Evolutionary conservation across 2,113 vertebrate genomes (phyloP).

Genomic region (Myxocyprinus asiaticus): DNA sequence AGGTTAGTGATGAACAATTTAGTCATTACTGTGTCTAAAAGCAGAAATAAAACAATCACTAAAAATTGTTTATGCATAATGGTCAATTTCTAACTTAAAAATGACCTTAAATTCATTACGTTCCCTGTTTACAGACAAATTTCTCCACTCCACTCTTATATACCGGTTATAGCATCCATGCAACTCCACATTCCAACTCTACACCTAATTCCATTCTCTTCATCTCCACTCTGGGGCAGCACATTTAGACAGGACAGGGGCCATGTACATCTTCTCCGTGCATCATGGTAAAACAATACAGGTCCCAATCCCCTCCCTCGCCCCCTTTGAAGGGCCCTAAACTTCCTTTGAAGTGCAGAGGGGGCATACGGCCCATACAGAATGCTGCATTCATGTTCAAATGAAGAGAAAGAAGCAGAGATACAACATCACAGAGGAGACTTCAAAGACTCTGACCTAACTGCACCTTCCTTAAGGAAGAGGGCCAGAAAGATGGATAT

Average conservation of each 20-base stretch:
- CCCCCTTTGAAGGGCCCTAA: conserved; percentile 72
- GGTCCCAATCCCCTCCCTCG: conserved; percentile 44
- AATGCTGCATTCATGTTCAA: conserved; percentile 75
- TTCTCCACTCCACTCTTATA: too few relatives aligned
- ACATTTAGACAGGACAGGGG: conserved; percentile 44
- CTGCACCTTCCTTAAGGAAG: conserved; percentile 54
- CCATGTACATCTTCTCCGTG: conserved; percentile 52
- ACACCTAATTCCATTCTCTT: neutral
- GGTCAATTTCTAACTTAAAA: too few relatives aligned
- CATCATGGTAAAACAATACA: conserved; percentile 57
- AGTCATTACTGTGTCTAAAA: too few relatives aligned
- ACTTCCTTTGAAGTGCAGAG: conserved; percentile 73
- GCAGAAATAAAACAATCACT: too few relatives aligned
- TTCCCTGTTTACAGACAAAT: too few relatives aligned
- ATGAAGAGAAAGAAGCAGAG: conserved; percentile 73
- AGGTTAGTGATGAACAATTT: too few relatives aligned
- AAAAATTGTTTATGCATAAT: too few relatives aligned
- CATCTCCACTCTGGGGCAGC: neutral
- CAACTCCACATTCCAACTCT: neutral
- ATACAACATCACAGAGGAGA: conserved; percentile 54
- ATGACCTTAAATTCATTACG: too few relatives aligned
- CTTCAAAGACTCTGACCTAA: conserved; percentile 55
- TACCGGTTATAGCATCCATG: too few relatives aligned
- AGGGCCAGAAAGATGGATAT: conserved; percentile 31
- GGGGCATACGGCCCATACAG: conserved; percentile 67